A percentile compares a stretch with the other conserved stretches of the same genome.
Conservation (phyloP, 2,797 vertebrate species). For the Ctenosaura bakeri region DNA sequence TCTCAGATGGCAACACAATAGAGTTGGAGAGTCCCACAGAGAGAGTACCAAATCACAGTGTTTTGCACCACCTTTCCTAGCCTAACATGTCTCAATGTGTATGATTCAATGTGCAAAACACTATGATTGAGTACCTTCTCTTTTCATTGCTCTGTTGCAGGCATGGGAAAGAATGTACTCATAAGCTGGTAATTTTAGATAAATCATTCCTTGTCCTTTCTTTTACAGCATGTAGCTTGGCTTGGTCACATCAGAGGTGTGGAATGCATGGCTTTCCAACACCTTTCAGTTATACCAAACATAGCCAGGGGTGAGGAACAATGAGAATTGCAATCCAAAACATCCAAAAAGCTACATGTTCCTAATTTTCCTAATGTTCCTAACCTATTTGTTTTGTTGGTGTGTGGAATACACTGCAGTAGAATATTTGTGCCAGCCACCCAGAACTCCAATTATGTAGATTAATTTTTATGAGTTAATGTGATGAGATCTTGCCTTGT, state of each 20-base stretch:
- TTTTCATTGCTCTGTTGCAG: neutral
- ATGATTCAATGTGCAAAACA: neutral
- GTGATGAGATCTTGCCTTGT: neutral
- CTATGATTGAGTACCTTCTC: neutral
- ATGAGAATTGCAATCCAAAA: neutral
- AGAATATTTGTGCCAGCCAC: neutral
- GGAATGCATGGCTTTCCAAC: neutral
- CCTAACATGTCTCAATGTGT: neutral
- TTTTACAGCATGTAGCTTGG: neutral
- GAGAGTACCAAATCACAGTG: neutral
- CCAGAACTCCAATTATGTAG: neutral
- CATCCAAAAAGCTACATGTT: neutral
- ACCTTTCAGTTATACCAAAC: neutral
- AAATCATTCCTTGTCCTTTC: no score
- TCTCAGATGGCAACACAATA: neutral
- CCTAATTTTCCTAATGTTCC: neutral
- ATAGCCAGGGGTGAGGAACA: neutral
- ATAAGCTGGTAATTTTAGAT: neutral
- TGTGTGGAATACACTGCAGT: neutral
- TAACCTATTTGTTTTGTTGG: neutral
- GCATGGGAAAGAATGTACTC: neutral
- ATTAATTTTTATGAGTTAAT: neutral
- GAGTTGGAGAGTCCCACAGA: neutral
- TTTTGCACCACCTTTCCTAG: neutral
- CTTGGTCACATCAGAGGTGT: neutral